phyloP scores from a whole-genome alignment of 2,113 vertebrate genomes.

The Alethe diademata region DNA sequence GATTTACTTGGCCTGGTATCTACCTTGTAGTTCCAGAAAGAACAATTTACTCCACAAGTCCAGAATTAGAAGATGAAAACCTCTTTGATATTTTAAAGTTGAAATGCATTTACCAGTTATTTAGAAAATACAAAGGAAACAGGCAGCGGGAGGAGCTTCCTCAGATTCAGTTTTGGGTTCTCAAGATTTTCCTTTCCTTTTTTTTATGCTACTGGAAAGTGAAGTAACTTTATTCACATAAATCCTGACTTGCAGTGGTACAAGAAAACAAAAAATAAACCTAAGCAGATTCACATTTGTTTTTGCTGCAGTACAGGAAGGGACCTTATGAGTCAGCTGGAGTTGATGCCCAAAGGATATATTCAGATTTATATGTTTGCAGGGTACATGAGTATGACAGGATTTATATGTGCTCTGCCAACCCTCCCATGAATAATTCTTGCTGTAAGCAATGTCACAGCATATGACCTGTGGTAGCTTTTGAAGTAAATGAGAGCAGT shows the following conservation, averaged over 20 bases:
- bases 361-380: not conserved
- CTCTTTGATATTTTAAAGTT: not conserved
- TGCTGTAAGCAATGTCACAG: not conserved
- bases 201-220: not conserved
- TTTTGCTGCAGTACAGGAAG: not conserved
- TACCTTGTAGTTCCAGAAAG: not conserved
- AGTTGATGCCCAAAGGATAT: not conserved
- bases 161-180: not conserved
- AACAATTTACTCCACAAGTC: not conserved
- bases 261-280: not conserved
- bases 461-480: not conserved
- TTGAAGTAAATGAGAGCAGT: not conserved
- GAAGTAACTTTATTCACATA: not conserved
- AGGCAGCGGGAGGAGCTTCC: not conserved
- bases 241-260: not conserved
- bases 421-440: not conserved
- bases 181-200: not conserved
- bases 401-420: not conserved
- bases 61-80: not conserved
- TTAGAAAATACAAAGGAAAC: not conserved
- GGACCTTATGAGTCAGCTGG: not conserved
- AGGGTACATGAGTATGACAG: not conserved
- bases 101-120: not conserved
- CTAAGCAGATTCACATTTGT: not conserved
- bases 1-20: not conserved